Percentiles rank a stretch among this genome's conserved stretches.
Evolutionary conservation across 2,113 vertebrate genomes (phyloP).

Genomic region (Sphyrna mokarran): DNA sequence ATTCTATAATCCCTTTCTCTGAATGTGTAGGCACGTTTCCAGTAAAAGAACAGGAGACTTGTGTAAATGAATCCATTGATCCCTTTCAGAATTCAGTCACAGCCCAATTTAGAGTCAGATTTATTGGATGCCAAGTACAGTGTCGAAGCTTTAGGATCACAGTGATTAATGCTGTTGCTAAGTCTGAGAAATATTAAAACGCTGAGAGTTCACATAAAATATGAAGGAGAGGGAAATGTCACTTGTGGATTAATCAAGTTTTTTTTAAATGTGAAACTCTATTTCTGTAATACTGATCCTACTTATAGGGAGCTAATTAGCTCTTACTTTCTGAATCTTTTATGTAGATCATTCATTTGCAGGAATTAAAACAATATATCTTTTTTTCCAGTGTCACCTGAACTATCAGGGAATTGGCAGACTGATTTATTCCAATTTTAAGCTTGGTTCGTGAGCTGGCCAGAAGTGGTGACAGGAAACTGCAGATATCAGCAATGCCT

Average conservation of each 20-base stretch:
- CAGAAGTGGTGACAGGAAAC: not conserved
- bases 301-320: not conserved
- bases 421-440: not conserved
- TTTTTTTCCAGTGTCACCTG: not conserved
- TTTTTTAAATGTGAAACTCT: conserved; percentile 9
- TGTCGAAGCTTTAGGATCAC: conserved; percentile 52
- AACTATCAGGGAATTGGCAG: not conserved
- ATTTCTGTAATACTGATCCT: not conserved
- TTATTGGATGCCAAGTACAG: conserved; percentile 67
- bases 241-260: not conserved
- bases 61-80: conserved; percentile 81
- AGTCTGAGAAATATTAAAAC: conserved; percentile 50
- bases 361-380: not conserved
- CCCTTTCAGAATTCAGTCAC: conserved; percentile 61
- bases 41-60: conserved; percentile 56
- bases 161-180: conserved; percentile 56
- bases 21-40: conserved; percentile 69
- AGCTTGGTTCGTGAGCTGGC: not conserved
- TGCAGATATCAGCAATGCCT: not conserved
- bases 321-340: not conserved
- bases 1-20: conserved; percentile 64
- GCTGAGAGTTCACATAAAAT: conserved; percentile 40
- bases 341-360: not conserved
- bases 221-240: conserved; percentile 24
- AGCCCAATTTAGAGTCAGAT: conserved; percentile 67